A percentile compares a stretch with the other conserved stretches of the same genome.
Conservation (phyloP, 1,140 invertebrate genomes). For the Listronotus oregonensis region DNA sequence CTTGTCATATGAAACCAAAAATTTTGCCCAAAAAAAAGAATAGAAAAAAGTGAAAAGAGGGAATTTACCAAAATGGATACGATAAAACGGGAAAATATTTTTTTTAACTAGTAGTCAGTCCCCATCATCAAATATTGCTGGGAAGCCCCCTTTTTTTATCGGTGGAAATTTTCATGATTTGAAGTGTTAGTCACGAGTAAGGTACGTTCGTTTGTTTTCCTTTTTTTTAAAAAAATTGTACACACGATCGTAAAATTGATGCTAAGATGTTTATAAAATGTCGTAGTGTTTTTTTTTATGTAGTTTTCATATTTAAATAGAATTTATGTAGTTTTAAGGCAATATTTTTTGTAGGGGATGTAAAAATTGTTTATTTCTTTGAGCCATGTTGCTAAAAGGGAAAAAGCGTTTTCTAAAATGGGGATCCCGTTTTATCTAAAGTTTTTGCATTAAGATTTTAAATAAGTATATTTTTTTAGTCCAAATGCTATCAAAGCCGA, state of each 20-base stretch:
- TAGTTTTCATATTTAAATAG: slow-evolving; percentile 14
- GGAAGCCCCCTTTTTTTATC: background rate
- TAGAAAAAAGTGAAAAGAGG: too few species aligned
- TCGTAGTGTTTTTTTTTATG: slow-evolving; percentile 14
- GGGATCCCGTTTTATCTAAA: too few species aligned
- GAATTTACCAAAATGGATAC: too few species aligned
- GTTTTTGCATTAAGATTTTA: background rate
- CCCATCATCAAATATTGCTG: background rate
- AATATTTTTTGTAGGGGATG: background rate
- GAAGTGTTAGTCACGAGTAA: background rate
- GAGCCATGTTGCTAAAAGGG: too few species aligned
- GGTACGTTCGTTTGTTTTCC: slow-evolving; percentile 3
- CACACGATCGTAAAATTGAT: background rate
- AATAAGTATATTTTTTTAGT: background rate
- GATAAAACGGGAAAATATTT: too few species aligned
- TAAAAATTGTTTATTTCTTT: too few species aligned
- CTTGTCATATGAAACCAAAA: too few species aligned
- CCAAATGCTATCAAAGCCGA: background rate
- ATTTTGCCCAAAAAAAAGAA: too few species aligned
- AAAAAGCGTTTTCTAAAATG: too few species aligned
- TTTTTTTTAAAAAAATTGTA: too few species aligned
- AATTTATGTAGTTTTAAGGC: slow-evolving; percentile 11
- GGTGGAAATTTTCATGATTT: background rate
- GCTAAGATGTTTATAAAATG: slow-evolving; percentile 16
- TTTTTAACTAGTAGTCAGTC: too few species aligned